A percentile compares a stretch with the other conserved stretches of the same genome.
Evolutionary conservation across 2,888 invertebrate genomes (phyloP).

Genomic region (Endotricha flammealis): DNA sequence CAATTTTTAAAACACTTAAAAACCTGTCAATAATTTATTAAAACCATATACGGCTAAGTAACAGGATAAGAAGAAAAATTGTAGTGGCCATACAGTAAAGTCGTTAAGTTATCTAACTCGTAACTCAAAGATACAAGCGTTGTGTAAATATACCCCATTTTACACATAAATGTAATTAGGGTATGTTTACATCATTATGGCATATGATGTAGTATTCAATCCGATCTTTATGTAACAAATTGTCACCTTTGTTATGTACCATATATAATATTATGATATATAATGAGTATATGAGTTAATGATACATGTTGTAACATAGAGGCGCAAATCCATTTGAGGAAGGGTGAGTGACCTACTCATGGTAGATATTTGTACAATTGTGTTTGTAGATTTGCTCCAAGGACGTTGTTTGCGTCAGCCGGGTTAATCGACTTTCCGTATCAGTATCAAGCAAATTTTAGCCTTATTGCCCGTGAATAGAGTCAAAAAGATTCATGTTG

Average conservation of each 20-base stretch:
- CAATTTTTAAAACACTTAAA: too few relatives aligned
- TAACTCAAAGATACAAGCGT: too few relatives aligned
- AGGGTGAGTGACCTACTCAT: slow-evolving; percentile 61
- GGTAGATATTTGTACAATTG: slow-evolving; percentile 65
- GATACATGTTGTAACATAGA: neutral
- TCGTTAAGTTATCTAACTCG: too few relatives aligned
- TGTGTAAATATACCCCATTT: slow-evolving; percentile 1
- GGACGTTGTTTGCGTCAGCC: slow-evolving; percentile 67
- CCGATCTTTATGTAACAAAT: neutral
- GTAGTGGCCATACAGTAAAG: too few relatives aligned
- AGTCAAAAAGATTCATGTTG: slow-evolving; percentile 23
- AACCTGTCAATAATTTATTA: too few relatives aligned
- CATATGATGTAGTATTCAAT: slow-evolving; percentile 1
- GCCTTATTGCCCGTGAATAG: slow-evolving; percentile 33
- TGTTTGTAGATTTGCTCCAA: slow-evolving; percentile 65
- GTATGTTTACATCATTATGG: neutral
- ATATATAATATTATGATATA: too few relatives aligned
- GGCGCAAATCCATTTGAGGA: slow-evolving; percentile 23
- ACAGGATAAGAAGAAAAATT: too few relatives aligned
- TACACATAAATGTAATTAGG: too few relatives aligned
- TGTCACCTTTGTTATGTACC: neutral
- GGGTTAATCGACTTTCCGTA: slow-evolving; percentile 40
- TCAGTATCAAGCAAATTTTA: slow-evolving; percentile 28
- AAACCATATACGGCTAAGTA: too few relatives aligned
- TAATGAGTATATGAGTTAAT: too few relatives aligned